Base-by-base conservation (phyloP, 1,140 invertebrate genomes). In the Drosophila teissieri region DNA sequence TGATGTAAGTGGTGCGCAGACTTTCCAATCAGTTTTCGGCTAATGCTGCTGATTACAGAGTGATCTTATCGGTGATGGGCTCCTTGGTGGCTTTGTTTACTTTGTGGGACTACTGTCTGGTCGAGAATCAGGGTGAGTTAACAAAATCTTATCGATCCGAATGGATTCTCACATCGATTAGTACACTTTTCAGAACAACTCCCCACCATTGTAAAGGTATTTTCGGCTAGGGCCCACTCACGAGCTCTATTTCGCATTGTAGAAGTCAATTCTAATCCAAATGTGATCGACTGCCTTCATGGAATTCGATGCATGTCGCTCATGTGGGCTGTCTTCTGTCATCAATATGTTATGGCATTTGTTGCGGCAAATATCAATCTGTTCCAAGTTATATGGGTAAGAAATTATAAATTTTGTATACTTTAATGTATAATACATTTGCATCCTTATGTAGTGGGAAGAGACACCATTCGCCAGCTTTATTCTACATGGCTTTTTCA, bases 291-390 rank as follows among this genome's bases (percentile, higher is more conserved):
- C 7, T 94, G 93, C 60, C 54, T 95, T 8, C 92, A 94, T 70
- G 94, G 94, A 5, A 91, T 95, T 7, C 93, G 94, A 49, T 93
- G 93, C 3, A 55, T 96, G n/a, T 94, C 94, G 14, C 94, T 95
- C 80, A 77, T 93, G 1, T 96, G 95, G 95, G 93, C 96, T 2
- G 92, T 95, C 0, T 76, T 94, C 4, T 94, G 94, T 2, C 95
- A 96, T 70, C 73, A 92, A 14, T 93, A 91, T 56, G n/a, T 90
- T 1, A 17, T 89, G 0, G 49, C 69, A 2, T 5, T 64, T 8
- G 42, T 60, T 8, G 24, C 90, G 2, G 11, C 93, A n/a, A 62
- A 73, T 22, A 39, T 92, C 1, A 92, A 93, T 39, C 10, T 57
- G 6, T 53, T 63, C 11, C 19, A 69, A 6, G 14, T 12, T 1